Conservation (phyloP, 2,888 invertebrate species). For the Pachycephus smyrnensis region DNA sequence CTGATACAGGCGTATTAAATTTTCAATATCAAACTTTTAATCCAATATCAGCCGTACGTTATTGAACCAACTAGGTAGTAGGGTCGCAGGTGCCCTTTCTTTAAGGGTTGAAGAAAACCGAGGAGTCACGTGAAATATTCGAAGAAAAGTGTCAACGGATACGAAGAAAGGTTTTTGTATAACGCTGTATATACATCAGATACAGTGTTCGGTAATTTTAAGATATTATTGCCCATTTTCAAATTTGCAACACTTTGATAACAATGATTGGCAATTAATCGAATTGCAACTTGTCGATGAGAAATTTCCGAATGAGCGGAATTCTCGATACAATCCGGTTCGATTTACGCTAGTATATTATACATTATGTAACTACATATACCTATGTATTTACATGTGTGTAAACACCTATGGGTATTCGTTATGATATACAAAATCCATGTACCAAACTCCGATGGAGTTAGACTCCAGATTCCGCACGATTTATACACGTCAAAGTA, state of each 20-base stretch:
- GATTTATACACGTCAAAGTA: not conserved
- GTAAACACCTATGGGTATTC: not conserved
- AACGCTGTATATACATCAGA: not conserved
- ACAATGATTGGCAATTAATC: not conserved
- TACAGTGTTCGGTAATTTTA: not conserved
- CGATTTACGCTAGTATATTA: not conserved
- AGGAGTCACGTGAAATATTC: not conserved
- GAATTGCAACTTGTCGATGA: not conserved
- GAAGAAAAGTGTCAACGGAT: not conserved
- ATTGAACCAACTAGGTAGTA: not conserved
- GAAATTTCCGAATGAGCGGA: not conserved
- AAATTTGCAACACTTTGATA: not conserved
- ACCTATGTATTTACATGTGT: not conserved
- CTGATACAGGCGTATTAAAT: not conserved
- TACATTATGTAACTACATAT: not conserved
- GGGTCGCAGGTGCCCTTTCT: not conserved
- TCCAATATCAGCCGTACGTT: not conserved
- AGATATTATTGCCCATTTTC: not conserved
- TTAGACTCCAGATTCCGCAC: not conserved
- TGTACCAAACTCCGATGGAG: not conserved
- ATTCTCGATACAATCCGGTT: not conserved
- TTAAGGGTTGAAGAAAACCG: not conserved
- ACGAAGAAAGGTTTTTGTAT: not conserved
- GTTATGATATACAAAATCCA: not conserved
- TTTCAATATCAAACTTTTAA: not conserved